These are phyloP conservation scores for Odobenus rosmarus DNA, from an alignment of 2,113 vertebrate genomes.

Conservation along the genomic window DNA sequence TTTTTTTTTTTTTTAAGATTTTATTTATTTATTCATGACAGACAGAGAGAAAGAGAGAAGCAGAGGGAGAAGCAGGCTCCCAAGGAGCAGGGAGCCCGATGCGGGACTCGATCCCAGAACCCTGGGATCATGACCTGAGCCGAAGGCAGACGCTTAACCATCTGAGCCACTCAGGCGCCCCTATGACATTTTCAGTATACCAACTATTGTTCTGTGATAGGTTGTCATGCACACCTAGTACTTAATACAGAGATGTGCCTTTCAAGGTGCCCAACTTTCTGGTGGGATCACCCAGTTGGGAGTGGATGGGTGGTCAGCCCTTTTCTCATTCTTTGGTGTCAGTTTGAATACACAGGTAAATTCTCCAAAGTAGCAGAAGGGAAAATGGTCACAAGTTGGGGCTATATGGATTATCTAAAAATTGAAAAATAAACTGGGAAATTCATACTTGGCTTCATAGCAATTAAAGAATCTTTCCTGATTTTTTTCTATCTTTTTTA, in stretches of 20 bases:
- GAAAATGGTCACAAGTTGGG: background rate
- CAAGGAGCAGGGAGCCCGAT: too few species aligned
- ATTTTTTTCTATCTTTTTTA: background rate
- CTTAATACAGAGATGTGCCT: background rate
- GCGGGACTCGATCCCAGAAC: too few species aligned
- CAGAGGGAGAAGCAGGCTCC: too few species aligned
- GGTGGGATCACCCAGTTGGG: background rate
- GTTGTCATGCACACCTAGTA: background rate
- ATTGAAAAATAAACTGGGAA: conserved; percentile 20
- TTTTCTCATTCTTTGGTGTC: background rate
- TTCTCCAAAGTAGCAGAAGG: background rate
- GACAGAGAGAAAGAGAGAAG: too few species aligned
- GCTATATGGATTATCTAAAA: background rate
- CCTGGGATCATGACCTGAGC: too few species aligned
- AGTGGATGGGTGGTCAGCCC: background rate
- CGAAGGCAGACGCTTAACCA: too few species aligned
- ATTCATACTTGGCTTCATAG: background rate
- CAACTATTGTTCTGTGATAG: background rate
- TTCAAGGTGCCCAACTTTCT: background rate
- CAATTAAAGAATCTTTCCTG: conserved; percentile 1
- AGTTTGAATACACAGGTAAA: background rate
- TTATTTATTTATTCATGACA: too few species aligned
- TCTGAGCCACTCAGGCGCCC: too few species aligned
- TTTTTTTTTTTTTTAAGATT: too few species aligned
- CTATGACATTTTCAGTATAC: background rate